Evolutionary conservation across 2,113 vertebrate genomes (phyloP), one percentile per base, ranked within the genome.

Genomic region (Mirza zaza): DNA sequence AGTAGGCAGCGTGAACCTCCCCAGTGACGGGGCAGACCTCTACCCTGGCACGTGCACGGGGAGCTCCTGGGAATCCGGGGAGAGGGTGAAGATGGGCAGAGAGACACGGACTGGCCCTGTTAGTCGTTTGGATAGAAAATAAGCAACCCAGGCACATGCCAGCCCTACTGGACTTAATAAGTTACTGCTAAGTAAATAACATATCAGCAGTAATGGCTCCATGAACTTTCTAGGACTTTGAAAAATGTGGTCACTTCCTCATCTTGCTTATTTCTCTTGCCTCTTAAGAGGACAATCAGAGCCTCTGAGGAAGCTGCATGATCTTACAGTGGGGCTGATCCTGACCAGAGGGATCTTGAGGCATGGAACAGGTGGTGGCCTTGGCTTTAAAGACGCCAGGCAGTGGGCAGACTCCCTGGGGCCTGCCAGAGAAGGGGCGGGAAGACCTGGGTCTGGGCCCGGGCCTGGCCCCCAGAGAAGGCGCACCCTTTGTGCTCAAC

Each of bases 171-270:
- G 42, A 88, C 57, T 77, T 87, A 45, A 48, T 17, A 36, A 65
- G 59, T 29, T 45, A 4, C 82, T 25, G 85, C 70, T 68, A 17
- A 76, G 71, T 27, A 83, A 80, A 83, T 57, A 48, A 29, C 18
- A 2, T 8, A 27, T 61, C 36, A 18, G 48, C 17, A 61, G 34
- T 75, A 45, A 86, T 34, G 34, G 70, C 25, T 55, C 42, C n/a
- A 21, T 42, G 63, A 61, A 67, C 39, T 73, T 93, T 61, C 39
- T 91, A 39, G 87, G 70, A 65, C 86, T 94, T 82, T 84, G 18
- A 9, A 50, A 39, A 77, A 34, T 32, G 17, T 27, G 67, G 34
- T 57, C 61, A 25, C 57, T 48, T 93, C 65, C 59, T 21, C 21
- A 2, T 90, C 92, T 63, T 23, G 55, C 32, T 89, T 77, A 52